Evolutionary conservation across 2,888 invertebrate species (phyloP).

Genomic region (Campaea margaritaria): DNA sequence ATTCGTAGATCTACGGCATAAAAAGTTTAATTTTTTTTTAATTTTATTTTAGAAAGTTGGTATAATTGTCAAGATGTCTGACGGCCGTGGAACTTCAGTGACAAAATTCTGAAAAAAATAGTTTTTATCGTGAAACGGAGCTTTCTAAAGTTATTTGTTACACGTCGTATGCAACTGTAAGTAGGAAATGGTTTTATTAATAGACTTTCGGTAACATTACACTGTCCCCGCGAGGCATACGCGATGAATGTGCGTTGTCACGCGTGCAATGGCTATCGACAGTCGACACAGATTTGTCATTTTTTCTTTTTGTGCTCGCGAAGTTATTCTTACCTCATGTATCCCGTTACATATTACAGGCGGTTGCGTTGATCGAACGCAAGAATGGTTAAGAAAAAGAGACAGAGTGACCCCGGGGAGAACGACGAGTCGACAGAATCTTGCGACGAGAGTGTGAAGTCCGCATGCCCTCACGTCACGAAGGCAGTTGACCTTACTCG

Average conservation of each 20-base stretch:
- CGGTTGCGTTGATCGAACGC: slow-evolving; percentile 65
- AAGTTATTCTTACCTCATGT: slow-evolving; percentile 81
- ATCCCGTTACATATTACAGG: slow-evolving; percentile 82
- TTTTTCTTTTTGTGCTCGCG: slow-evolving; percentile 81
- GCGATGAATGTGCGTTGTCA: slow-evolving; percentile 81
- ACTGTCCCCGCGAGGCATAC: slow-evolving; percentile 39
- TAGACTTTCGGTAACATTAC: slow-evolving; percentile 43
- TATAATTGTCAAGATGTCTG: slow-evolving; percentile 78
- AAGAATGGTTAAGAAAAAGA: slow-evolving; percentile 90
- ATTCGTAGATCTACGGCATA: not conserved
- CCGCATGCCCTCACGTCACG: slow-evolving; percentile 88
- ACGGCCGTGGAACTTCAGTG: slow-evolving; percentile 75
- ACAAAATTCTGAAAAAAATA: slow-evolving; percentile 67
- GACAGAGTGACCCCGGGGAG: slow-evolving; percentile 87
- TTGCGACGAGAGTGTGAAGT: slow-evolving; percentile 87
- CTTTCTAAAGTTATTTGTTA: slow-evolving; percentile 53
- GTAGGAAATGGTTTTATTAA: slow-evolving; percentile 57
- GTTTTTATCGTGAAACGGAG: slow-evolving; percentile 56
- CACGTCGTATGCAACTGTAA: slow-evolving; percentile 75
- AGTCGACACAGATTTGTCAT: slow-evolving; percentile 83
- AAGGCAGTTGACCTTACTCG: slow-evolving; percentile 88
- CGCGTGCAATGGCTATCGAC: slow-evolving; percentile 84
- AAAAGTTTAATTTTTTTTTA: slow-evolving; percentile 1
- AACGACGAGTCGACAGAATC: slow-evolving; percentile 90
- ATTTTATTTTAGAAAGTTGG: slow-evolving; percentile 54